phyloP scores from a whole-genome alignment of 2,113 vertebrate genomes.

The Onychostruthus taczanowskii region DNA sequence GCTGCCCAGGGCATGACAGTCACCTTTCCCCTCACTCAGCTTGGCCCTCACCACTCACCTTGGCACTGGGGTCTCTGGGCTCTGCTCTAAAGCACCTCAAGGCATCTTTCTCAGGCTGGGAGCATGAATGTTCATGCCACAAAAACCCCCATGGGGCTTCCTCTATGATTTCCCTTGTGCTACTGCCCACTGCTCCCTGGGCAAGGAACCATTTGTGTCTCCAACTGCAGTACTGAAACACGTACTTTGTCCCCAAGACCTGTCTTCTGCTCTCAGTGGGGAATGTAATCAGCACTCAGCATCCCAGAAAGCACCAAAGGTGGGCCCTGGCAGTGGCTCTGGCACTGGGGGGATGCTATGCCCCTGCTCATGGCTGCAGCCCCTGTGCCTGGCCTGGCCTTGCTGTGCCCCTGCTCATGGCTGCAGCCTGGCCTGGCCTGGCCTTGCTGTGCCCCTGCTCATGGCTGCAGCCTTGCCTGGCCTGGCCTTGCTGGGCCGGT shows the following conservation, averaged over 20 bases:
- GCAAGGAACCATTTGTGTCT: not conserved
- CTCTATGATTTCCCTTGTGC: rapidly evolving
- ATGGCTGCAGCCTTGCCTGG: too few species aligned
- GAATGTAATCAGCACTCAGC: not conserved
- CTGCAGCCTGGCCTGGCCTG: too few species aligned
- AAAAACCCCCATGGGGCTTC: not conserved
- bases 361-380: not conserved
- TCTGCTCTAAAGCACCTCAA: not conserved
- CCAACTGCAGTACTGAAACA: not conserved
- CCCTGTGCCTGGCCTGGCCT: rapidly evolving
- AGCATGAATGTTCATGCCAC: not conserved
- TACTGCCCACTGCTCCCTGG: not conserved
- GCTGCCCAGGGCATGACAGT: not conserved
- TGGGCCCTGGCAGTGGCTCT: not conserved
- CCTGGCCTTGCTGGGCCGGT: not conserved
- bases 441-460: too few species aligned
- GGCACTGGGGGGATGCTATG: not conserved
- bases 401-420: too few species aligned
- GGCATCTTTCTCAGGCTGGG: not conserved
- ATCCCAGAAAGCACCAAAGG: not conserved
- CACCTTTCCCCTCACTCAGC: not conserved
- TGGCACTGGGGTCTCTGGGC: not conserved
- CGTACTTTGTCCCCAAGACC: rapidly evolving
- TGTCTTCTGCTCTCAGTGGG: not conserved
- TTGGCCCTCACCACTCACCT: not conserved